Conservation (phyloP, 2,888 invertebrate species). For the Stenolophus ochropezus region DNA sequence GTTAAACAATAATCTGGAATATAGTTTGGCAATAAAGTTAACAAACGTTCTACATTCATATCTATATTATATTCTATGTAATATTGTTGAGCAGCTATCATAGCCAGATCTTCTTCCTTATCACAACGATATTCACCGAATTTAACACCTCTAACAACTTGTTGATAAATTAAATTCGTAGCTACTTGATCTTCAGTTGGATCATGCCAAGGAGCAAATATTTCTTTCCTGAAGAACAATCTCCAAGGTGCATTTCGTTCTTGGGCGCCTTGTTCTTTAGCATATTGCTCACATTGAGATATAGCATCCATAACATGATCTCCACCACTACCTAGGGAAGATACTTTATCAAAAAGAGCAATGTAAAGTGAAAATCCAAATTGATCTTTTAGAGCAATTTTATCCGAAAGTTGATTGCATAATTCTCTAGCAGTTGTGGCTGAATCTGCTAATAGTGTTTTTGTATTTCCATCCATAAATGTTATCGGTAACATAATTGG, state of each 20-base stretch:
- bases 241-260: slow-evolving; percentile 99
- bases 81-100: slow-evolving; percentile 99
- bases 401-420: slow-evolving; percentile 97
- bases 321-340: slow-evolving; percentile 97
- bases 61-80: slow-evolving; percentile 96
- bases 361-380: slow-evolving; percentile 99
- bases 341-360: slow-evolving; percentile 98
- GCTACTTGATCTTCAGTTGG: slow-evolving; percentile 97
- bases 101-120: slow-evolving; percentile 97
- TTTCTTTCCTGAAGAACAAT: slow-evolving; percentile 97
- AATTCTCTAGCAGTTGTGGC: slow-evolving; percentile 98
- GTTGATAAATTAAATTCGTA: slow-evolving; percentile 98
- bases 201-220: slow-evolving; percentile 99
- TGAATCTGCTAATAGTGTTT: slow-evolving; percentile 96
- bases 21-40: slow-evolving; percentile 93
- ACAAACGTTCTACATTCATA: slow-evolving; percentile 91
- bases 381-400: slow-evolving; percentile 95
- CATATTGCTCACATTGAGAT: slow-evolving; percentile 99
- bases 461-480: slow-evolving; percentile 99
- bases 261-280: slow-evolving; percentile 99
- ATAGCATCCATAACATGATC: slow-evolving; percentile 99
- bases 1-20: slow-evolving; percentile 97
- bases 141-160: slow-evolving; percentile 98
- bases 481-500: slow-evolving; percentile 99
- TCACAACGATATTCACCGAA: slow-evolving; percentile 99